phyloP scores from a whole-genome alignment of 2,113 vertebrate genomes.

The Tragelaphus scriptus region DNA sequence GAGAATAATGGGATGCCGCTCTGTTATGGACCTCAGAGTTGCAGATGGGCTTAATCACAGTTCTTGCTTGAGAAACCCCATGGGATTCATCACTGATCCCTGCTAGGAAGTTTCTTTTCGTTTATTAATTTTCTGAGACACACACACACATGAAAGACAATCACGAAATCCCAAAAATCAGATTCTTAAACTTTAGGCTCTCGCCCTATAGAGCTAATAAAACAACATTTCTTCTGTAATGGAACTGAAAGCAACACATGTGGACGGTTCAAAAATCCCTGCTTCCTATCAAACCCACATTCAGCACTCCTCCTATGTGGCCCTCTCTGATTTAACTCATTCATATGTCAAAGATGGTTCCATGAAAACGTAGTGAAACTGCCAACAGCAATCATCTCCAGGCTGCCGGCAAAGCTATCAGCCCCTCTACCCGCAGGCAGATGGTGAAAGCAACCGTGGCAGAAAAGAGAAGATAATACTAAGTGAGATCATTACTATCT shows the following conservation, averaged over 20 bases:
- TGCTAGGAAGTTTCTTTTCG: background rate
- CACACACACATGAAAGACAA: background rate
- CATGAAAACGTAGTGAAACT: background rate
- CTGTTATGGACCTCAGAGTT: background rate
- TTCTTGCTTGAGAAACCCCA: constrained; percentile 33
- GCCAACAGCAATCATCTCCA: background rate
- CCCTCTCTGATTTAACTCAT: background rate
- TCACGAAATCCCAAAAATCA: background rate
- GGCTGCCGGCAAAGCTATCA: background rate
- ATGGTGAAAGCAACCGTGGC: fast-evolving
- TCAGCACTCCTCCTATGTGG: background rate
- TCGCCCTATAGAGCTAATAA: background rate
- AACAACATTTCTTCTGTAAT: background rate
- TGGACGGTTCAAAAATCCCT: fast-evolving
- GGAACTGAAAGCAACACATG: fast-evolving
- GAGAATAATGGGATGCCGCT: background rate
- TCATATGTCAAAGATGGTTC: background rate
- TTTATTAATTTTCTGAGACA: background rate
- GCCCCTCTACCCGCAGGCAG: background rate
- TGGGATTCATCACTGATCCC: constrained; percentile 11
- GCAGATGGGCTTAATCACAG: constrained; percentile 25
- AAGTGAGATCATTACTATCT: background rate
- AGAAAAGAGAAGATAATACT: background rate
- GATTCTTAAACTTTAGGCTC: background rate
- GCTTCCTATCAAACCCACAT: background rate